phyloP scores from a whole-genome alignment of 2,888 invertebrate genomes.

The Cephus nigrinus region DNA sequence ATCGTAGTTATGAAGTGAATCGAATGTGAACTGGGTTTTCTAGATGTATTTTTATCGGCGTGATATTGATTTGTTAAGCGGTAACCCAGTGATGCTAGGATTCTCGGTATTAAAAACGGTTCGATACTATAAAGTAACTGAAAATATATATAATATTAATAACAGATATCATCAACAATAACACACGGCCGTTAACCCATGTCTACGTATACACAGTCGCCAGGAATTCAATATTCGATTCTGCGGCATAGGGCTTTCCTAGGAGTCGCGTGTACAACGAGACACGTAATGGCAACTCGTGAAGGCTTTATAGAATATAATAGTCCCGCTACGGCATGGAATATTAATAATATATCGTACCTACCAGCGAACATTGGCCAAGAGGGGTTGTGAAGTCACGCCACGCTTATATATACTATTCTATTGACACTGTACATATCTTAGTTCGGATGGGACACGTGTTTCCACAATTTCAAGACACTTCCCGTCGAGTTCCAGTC shows the following conservation, averaged over 20 bases:
- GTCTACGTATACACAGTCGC: neutral
- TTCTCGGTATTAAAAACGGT: neutral
- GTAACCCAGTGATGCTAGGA: neutral
- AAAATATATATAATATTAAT: neutral
- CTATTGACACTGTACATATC: neutral
- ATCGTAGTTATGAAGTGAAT: constrained; percentile 53
- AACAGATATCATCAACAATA: neutral
- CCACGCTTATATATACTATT: neutral
- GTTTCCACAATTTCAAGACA: neutral
- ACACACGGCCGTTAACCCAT: neutral
- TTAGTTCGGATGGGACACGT: neutral
- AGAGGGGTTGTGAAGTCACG: neutral
- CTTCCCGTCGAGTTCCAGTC: neutral
- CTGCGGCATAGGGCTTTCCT: neutral
- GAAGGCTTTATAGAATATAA: neutral
- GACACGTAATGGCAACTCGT: neutral
- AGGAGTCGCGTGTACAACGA: neutral
- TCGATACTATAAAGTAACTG: neutral
- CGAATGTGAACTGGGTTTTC: constrained; percentile 50
- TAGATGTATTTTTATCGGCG: constrained; percentile 28
- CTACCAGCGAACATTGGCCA: neutral
- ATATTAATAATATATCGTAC: neutral
- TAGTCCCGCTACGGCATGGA: neutral
- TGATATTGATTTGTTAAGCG: constrained; percentile 22
- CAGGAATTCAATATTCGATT: neutral